These are phyloP conservation scores for Falco punctatus DNA, from an alignment of 2,113 vertebrate species.

Conservation along the genomic window DNA sequence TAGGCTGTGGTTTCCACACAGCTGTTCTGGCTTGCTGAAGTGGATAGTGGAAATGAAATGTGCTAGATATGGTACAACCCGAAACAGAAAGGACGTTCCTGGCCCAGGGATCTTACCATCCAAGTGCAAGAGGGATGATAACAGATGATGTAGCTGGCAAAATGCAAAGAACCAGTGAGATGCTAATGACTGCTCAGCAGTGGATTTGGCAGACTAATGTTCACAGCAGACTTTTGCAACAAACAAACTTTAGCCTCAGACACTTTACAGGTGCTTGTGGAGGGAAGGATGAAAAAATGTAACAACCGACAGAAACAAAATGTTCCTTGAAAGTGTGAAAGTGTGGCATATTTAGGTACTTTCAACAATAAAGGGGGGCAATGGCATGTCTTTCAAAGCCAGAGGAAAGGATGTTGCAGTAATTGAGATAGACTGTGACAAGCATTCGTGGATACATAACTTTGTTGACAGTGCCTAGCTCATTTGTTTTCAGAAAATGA, in stretches of 20 bases:
- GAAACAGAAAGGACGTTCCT: not conserved
- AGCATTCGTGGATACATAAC: accelerated
- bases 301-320: not conserved
- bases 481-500: not conserved
- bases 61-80: not conserved
- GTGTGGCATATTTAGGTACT: not conserved
- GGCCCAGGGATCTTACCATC: not conserved
- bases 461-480: not conserved
- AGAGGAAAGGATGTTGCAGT: not conserved
- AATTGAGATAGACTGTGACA: not conserved
- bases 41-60: not conserved
- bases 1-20: not conserved
- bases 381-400: not conserved
- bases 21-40: not conserved
- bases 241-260: not conserved
- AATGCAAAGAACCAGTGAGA: not conserved
- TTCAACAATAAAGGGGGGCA: not conserved
- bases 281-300: not conserved
- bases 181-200: not conserved
- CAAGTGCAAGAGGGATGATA: not conserved
- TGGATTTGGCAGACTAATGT: not conserved
- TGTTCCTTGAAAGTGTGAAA: not conserved
- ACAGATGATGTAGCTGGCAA: not conserved
- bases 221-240: not conserved
- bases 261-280: not conserved